These are phyloP conservation scores for Oegoconia quadripuncta DNA, from an alignment of 2,888 invertebrate genomes.

Conservation along the genomic window DNA sequence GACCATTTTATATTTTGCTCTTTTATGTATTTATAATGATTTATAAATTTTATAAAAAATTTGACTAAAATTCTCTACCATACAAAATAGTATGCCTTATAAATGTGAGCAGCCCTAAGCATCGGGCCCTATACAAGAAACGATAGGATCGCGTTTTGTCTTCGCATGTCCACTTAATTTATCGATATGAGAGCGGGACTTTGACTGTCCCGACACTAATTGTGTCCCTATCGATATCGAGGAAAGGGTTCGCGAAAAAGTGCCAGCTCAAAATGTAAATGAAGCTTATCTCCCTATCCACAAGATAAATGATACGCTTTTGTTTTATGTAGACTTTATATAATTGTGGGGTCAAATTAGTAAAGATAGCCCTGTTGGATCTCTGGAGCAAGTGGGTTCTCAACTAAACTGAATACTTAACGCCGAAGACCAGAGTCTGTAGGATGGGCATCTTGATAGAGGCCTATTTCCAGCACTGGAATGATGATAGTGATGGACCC, in stretches of 20 bases:
- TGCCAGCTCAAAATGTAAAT: conserved; percentile 50
- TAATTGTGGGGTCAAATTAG: too few relatives aligned
- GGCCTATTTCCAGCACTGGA: too few relatives aligned
- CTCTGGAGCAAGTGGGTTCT: too few relatives aligned
- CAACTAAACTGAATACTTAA: too few relatives aligned
- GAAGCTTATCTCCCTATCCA: conserved; percentile 23
- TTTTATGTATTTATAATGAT: not conserved
- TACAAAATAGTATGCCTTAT: too few relatives aligned
- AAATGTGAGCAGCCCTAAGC: conserved; percentile 20
- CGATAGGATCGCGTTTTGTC: conserved; percentile 72
- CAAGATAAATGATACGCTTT: conserved; percentile 13
- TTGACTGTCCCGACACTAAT: conserved; percentile 68
- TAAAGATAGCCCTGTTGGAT: too few relatives aligned
- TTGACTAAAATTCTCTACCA: not conserved
- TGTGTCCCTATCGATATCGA: conserved; percentile 56
- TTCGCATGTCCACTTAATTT: conserved; percentile 55
- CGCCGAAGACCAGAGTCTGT: too few relatives aligned
- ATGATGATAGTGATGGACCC: too few relatives aligned
- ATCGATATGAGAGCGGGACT: conserved; percentile 53
- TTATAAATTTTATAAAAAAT: not conserved
- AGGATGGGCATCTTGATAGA: too few relatives aligned
- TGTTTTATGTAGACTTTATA: too few relatives aligned
- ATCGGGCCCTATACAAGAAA: conserved; percentile 1
- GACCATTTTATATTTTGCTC: too few relatives aligned
- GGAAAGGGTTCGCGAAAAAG: conserved; percentile 36